Conservation (phyloP, 2,113 vertebrate species). For the Larimichthys polyactis region DNA sequence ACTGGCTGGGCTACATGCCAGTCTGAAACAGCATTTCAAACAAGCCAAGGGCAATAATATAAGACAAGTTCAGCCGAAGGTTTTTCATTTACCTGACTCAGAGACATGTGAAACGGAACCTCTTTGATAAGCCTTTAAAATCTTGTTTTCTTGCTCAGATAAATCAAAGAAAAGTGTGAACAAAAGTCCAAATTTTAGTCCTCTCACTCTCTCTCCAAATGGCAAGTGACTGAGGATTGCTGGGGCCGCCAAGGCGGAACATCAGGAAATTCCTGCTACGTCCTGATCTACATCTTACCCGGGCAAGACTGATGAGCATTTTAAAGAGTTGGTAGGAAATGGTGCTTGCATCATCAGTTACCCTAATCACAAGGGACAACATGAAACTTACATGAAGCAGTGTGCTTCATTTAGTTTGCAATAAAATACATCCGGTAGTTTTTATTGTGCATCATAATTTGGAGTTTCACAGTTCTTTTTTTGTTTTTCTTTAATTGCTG, state of each 20-base stretch:
- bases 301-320: no score
- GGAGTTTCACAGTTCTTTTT: background rate
- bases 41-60: background rate
- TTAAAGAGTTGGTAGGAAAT: background rate
- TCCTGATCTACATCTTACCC: slow-evolving; percentile 56
- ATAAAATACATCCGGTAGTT: background rate
- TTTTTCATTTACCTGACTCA: background rate
- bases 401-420: background rate
- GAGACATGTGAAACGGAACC: accelerated
- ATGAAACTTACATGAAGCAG: background rate
- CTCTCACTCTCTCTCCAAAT: slow-evolving; percentile 1
- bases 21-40: background rate
- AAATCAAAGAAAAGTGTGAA: background rate
- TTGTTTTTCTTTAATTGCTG: no score
- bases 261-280: slow-evolving; percentile 68
- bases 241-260: slow-evolving; percentile 45
- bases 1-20: background rate
- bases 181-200: background rate
- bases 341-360: slow-evolving; percentile 61
- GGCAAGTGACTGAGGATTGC: background rate
- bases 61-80: background rate
- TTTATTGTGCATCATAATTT: background rate
- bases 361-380: background rate
- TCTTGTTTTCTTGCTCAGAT: background rate
- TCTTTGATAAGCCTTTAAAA: slow-evolving; percentile 9